Base-by-base conservation (phyloP, 1,140 invertebrate species). In the Caenorhabditis inopinata region DNA sequence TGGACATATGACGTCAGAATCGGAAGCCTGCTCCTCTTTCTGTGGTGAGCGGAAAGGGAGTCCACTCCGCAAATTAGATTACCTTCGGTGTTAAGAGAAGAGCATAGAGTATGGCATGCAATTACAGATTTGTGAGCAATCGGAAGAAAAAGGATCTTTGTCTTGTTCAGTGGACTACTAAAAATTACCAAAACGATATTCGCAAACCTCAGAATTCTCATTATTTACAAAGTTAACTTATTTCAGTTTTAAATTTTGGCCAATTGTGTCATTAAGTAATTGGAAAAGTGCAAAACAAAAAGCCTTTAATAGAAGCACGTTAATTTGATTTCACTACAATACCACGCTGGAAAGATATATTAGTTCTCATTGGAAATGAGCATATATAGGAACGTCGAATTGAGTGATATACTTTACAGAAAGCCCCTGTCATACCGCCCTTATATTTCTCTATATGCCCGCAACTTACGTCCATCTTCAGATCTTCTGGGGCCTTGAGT, bases 31-130 rank as follows among this genome's bases (percentile, higher is more conserved):
- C 27, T 53, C 27, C 27, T 25, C 27, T 11, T 53, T 11, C 16
- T 7, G 49, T 18, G 58, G 23, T 6, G 12, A 16, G 3, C 11
- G 16, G 18, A 16, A 32, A 16, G 21, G 38, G 58, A 68, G 58
- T 68, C 58, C 38, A 42, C 58, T 68, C 32, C n/a, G 32, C 21
- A 53, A 76, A 76, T 76, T 78, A 21, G 14, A 78, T 78, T 78
- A 73, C 35, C 35, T 29, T 18, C 58, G 58, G 29, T 68, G 58
- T 68, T 68, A 68, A 68, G 58, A 16, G 53, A 58, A 16, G 9
- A 46, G 25, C 35, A 18, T 6, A 49, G 27, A 2, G 27, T 21
- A 25, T 53, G 18, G 21, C 18, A 27, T 53, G 21, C 46, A 53
- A 62, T 38, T 62, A 35, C 27, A 77, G 38, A 45, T 53, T 77